A percentile compares a stretch with the other conserved stretches of the same genome.
Conservation (phyloP, 2,888 invertebrate species). For the Tillus elongatus region DNA sequence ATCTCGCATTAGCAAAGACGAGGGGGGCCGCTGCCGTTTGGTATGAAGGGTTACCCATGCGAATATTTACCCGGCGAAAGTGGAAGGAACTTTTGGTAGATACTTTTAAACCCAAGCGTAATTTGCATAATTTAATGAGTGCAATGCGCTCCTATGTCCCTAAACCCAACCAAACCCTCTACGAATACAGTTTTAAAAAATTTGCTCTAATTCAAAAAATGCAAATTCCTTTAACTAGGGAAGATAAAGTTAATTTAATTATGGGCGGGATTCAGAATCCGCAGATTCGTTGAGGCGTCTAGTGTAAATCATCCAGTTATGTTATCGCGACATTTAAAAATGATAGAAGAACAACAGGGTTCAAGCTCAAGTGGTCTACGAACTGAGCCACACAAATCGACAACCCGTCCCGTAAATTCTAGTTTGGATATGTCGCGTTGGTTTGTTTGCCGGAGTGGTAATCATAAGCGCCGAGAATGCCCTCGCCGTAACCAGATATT, state of each 20-base stretch:
- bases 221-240: background rate
- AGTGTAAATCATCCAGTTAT: background rate
- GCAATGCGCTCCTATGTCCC: background rate
- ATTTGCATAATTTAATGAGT: background rate
- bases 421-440: too few relatives aligned
- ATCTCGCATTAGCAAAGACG: background rate
- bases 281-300: background rate
- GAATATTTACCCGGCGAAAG: background rate
- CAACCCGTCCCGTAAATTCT: too few relatives aligned
- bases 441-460: too few relatives aligned
- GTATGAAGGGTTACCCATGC: background rate
- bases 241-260: background rate
- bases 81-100: background rate
- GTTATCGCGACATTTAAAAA: background rate
- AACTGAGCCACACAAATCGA: too few relatives aligned
- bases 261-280: background rate
- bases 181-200: background rate
- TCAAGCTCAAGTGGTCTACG: too few relatives aligned
- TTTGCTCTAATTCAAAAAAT: background rate
- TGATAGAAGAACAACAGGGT: background rate
- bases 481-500: too few relatives aligned
- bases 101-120: background rate
- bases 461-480: too few relatives aligned
- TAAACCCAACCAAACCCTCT: background rate
- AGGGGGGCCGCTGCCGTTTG: background rate